Conservation (phyloP, 2,113 vertebrate species). For the Ceyx melanurus region DNA sequence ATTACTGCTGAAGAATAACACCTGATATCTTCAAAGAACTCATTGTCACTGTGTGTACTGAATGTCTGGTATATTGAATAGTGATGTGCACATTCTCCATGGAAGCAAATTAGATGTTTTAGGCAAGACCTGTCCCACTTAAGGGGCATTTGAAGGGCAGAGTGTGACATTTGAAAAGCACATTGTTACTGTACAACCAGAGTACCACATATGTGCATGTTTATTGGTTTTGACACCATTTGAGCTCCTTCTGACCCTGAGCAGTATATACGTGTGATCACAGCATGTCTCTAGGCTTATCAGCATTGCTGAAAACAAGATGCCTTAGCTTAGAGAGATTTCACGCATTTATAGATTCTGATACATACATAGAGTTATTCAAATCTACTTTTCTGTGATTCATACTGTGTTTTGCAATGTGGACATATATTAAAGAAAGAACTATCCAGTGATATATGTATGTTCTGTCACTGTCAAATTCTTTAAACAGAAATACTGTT, state of each 20-base stretch:
- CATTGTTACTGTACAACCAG: neutral
- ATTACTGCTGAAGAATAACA: neutral
- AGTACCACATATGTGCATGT: neutral
- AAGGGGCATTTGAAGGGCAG: neutral
- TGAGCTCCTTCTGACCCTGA: neutral
- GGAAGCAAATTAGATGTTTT: neutral
- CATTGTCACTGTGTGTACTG: neutral
- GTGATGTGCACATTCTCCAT: accelerated
- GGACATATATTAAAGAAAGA: neutral
- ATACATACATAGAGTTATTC: neutral
- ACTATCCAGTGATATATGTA: neutral
- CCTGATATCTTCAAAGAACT: neutral
- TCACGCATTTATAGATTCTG: neutral
- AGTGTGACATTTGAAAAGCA: neutral
- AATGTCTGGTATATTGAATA: neutral
- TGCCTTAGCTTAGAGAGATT: neutral
- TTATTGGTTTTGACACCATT: neutral
- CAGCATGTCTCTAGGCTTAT: neutral
- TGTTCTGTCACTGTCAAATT: neutral
- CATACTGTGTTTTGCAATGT: neutral
- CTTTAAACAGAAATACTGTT: neutral
- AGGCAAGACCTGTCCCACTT: neutral
- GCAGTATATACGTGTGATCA: accelerated
- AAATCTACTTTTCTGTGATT: neutral
- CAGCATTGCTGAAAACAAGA: neutral